Conservation (phyloP, 23 tunicate species). For the Ciona savignyi region DNA sequence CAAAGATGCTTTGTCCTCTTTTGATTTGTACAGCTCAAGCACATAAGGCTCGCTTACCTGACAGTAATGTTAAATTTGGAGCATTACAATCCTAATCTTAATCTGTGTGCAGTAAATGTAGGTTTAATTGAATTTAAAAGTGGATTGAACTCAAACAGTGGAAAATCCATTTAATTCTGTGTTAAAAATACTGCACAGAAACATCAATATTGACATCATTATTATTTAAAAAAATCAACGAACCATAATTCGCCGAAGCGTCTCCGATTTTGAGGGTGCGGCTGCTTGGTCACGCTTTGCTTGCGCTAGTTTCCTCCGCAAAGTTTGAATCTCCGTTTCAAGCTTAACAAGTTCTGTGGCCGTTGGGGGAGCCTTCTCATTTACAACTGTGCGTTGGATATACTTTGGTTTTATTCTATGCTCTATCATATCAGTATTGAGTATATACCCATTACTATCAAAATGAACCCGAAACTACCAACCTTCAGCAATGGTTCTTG, state of each 20-base stretch:
- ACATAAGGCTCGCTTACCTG: slow-evolving; percentile 56
- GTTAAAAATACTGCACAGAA: too few relatives aligned
- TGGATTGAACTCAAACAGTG: too few relatives aligned
- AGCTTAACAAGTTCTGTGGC: slow-evolving; percentile 52
- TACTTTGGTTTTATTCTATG: too few relatives aligned
- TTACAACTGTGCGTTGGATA: too few relatives aligned
- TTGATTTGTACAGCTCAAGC: slow-evolving; percentile 70
- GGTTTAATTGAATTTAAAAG: too few relatives aligned
- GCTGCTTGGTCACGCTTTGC: slow-evolving; percentile 71
- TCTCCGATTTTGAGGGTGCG: slow-evolving; percentile 59
- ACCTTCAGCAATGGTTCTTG: slow-evolving; percentile 2
- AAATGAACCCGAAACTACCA: background rate
- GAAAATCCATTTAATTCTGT: too few relatives aligned
- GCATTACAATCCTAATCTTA: too few relatives aligned
- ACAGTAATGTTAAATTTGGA: background rate
- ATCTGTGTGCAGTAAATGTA: too few relatives aligned
- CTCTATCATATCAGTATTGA: too few relatives aligned
- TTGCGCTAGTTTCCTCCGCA: slow-evolving; percentile 52
- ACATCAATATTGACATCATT: too few relatives aligned
- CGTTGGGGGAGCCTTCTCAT: background rate
- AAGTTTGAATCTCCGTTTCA: slow-evolving; percentile 35
- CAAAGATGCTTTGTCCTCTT: slow-evolving; percentile 66
- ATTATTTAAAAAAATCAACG: background rate
- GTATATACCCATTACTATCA: background rate
- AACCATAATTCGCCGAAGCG: slow-evolving; percentile 51